These are phyloP conservation scores for Bimastos eiseni DNA, from an alignment of 2,888 invertebrate species.

Conservation along the genomic window DNA sequence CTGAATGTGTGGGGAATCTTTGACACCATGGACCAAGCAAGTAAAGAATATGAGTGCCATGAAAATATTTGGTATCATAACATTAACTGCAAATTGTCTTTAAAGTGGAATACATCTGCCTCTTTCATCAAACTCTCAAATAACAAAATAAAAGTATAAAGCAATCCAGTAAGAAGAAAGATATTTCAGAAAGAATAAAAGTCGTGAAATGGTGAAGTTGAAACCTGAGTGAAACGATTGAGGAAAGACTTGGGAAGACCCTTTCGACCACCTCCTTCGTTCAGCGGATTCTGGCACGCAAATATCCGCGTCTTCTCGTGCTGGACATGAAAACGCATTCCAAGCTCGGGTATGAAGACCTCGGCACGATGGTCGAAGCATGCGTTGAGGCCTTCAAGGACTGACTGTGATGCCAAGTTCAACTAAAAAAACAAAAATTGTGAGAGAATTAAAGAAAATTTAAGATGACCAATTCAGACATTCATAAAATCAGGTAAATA, in stretches of 20 bases:
- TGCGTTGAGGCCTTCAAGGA: slow-evolving; percentile 96
- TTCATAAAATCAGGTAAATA: neutral
- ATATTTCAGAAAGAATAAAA: neutral
- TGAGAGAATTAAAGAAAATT: neutral
- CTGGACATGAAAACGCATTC: slow-evolving; percentile 77
- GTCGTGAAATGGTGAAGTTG: neutral
- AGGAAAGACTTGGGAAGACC: slow-evolving; percentile 94
- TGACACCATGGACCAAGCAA: too few species aligned
- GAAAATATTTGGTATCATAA: too few species aligned
- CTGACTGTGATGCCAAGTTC: slow-evolving; percentile 96
- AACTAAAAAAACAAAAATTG: slow-evolving; percentile 64
- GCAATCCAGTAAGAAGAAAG: neutral
- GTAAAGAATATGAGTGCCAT: too few species aligned
- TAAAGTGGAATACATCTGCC: too few species aligned
- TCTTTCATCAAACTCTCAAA: too few species aligned
- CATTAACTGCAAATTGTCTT: too few species aligned
- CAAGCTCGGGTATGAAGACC: slow-evolving; percentile 91
- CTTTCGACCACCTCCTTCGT: slow-evolving; percentile 92
- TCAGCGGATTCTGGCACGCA: slow-evolving; percentile 94
- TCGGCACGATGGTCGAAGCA: slow-evolving; percentile 96
- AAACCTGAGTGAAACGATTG: slow-evolving; percentile 91
- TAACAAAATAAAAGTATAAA: neutral
- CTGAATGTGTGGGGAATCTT: too few species aligned
- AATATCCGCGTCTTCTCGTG: slow-evolving; percentile 81
- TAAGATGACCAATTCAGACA: neutral